Evolutionary conservation across 2,888 invertebrate species (phyloP).

Genomic region (Apocheima hispidaria): DNA sequence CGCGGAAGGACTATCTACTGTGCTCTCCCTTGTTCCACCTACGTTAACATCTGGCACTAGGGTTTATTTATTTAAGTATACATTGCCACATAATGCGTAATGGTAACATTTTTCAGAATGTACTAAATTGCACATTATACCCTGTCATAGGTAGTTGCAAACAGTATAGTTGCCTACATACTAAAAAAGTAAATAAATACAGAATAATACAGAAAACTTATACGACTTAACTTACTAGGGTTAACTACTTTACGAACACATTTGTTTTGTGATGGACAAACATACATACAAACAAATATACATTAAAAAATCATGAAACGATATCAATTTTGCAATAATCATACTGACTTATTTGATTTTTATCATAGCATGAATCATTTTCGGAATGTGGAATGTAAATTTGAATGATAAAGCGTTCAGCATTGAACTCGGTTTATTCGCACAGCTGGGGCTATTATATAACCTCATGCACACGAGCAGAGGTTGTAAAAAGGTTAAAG

Average conservation of each 20-base stretch:
- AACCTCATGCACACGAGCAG: background rate
- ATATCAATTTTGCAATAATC: slow-evolving; percentile 3
- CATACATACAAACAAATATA: background rate
- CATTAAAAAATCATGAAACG: slow-evolving; percentile 2
- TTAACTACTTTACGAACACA: background rate
- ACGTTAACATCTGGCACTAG: too few species aligned
- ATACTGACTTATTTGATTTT: slow-evolving; percentile 5
- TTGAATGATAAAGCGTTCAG: background rate
- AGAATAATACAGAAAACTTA: too few species aligned
- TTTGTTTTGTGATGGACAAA: background rate
- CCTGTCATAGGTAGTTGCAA: too few species aligned
- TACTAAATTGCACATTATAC: too few species aligned
- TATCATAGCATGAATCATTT: slow-evolving; percentile 26
- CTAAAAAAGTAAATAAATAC: too few species aligned
- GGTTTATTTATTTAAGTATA: too few species aligned
- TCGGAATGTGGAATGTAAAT: slow-evolving; percentile 2
- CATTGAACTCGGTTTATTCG: background rate
- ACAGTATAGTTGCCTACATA: too few species aligned
- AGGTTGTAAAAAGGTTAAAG: slow-evolving; percentile 1
- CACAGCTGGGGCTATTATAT: background rate
- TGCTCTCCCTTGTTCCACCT: too few species aligned
- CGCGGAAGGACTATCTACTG: too few species aligned
- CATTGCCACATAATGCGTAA: too few species aligned
- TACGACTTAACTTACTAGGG: too few species aligned
- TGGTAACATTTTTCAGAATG: too few species aligned